These are phyloP conservation scores for Eueides isabella DNA, from an alignment of 1,140 invertebrate species.

Conservation along the genomic window DNA sequence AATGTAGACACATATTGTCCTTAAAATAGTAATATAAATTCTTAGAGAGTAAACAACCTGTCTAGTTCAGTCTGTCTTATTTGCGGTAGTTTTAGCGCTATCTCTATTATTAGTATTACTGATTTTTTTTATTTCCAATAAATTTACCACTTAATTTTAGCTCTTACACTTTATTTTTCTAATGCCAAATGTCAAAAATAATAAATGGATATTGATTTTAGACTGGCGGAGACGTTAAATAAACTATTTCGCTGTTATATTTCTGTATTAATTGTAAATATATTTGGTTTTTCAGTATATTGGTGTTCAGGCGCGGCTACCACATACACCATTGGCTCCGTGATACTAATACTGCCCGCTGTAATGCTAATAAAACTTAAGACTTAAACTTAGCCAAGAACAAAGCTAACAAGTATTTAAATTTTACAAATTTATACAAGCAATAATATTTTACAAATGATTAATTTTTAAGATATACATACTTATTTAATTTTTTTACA, in stretches of 20 bases:
- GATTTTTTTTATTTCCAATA: no score
- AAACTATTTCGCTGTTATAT: neutral
- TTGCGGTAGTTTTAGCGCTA: no score
- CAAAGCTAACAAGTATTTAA: slow-evolving; percentile 29
- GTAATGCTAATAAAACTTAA: slow-evolving; percentile 82
- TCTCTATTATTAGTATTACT: no score
- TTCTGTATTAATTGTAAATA: neutral
- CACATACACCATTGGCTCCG: slow-evolving; percentile 89
- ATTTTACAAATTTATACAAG: slow-evolving; percentile 20
- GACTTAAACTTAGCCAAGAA: slow-evolving; percentile 43
- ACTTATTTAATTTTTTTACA: slow-evolving; percentile 20
- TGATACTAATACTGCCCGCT: slow-evolving; percentile 86
- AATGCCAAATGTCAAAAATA: no score
- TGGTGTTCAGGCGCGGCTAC: slow-evolving; percentile 90
- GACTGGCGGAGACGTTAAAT: no score
- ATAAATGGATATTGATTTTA: neutral
- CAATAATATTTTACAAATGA: slow-evolving; percentile 26
- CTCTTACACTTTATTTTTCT: no score
- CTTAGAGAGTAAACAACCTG: no score
- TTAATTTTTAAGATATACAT: slow-evolving; percentile 35
- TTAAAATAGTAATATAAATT: no score
- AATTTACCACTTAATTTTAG: no score
- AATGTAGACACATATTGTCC: no score
- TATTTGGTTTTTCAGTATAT: slow-evolving; percentile 84
- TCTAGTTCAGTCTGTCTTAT: no score